Conservation (phyloP, 2,888 invertebrate genomes). For the Merodon equestris region DNA sequence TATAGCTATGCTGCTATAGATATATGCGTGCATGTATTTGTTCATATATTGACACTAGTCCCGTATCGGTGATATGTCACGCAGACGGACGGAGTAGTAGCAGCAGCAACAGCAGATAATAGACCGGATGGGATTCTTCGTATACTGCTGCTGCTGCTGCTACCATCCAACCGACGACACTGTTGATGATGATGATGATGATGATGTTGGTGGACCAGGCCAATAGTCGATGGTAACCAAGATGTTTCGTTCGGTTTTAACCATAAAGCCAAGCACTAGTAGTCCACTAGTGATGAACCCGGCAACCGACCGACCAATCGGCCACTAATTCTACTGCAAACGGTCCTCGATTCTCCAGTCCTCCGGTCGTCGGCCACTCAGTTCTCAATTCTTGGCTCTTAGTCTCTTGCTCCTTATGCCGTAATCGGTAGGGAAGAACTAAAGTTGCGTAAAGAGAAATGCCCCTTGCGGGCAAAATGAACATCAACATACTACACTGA, state of each 20-base stretch:
- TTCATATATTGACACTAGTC: constrained; percentile 59
- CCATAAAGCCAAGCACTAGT: constrained; percentile 45
- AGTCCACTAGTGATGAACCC: constrained; percentile 55
- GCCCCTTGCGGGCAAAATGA: constrained; percentile 62
- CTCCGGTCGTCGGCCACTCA: too few relatives aligned
- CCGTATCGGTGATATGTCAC: constrained; percentile 66
- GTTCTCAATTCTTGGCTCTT: constrained; percentile 21
- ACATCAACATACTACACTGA: constrained; percentile 44
- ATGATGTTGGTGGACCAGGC: constrained; percentile 62
- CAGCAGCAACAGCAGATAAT: constrained; percentile 50
- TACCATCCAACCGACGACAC: constrained; percentile 9
- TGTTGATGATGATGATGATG: constrained; percentile 31
- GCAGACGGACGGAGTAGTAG: constrained; percentile 58
- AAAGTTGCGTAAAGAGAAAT: constrained; percentile 69
- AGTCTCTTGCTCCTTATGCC: constrained; percentile 62
- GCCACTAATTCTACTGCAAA: constrained; percentile 64
- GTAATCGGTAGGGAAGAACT: constrained; percentile 70
- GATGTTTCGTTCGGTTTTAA: constrained; percentile 49
- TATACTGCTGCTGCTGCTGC: constrained; percentile 38
- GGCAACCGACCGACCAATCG: constrained; percentile 48
- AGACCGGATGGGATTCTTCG: constrained; percentile 57
- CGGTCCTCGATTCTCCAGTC: background rate
- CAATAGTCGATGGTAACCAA: constrained; percentile 37
- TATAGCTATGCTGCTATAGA: background rate
- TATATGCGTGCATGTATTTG: too few relatives aligned